Evolutionary conservation across 1,140 invertebrate species (phyloP), one percentile per base, ranked within the genome.

Genomic region (Vanessa atalanta): DNA sequence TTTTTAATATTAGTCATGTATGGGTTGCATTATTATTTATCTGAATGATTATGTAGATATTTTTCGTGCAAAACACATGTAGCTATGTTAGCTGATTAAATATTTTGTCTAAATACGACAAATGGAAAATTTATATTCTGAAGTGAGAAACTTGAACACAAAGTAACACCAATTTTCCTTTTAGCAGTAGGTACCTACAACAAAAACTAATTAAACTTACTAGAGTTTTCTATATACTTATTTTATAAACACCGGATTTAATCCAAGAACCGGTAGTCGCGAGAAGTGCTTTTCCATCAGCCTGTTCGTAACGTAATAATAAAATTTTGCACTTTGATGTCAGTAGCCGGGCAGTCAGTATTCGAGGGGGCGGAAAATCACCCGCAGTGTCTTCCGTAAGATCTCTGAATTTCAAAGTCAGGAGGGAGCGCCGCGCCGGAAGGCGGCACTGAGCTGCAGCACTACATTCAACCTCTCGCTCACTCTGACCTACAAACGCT

Each of bases 261-360:
- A 84, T 84, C 79, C 83, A 67, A 82, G 73, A 76, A 76, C 77
- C 68, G 76, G 75, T 70, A 78, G 73, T 73, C 70, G 64, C 73
- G 74, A 57, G 71, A 65, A 79, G 84, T 80, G 79, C 79, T 87
- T 83, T 82, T 78, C 77, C 76, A 76, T 81, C 73, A 81, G 80
- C 82, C 79, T 79, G 75, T 72, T 78, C 66, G 74, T 88, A 84
- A 85, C 77, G 79, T 61, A 81, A 87, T 87, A 86, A 90, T 86
- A 87, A 84, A 86, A 85, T 83, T 80, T 83, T 83, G 80, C 83
- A 84, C 87, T 91, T 91, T 91, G 89, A 90, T 88, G 84, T 89
- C 81, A 75, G 79, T 65, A 71, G 80, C 65, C 68, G 74, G 73
- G 79, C 76, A 80, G 77, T 75, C 79, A 72, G 71, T 70, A 77